Conservation (phyloP, 2,797 vertebrate species). For the Sebastes nivosus region DNA sequence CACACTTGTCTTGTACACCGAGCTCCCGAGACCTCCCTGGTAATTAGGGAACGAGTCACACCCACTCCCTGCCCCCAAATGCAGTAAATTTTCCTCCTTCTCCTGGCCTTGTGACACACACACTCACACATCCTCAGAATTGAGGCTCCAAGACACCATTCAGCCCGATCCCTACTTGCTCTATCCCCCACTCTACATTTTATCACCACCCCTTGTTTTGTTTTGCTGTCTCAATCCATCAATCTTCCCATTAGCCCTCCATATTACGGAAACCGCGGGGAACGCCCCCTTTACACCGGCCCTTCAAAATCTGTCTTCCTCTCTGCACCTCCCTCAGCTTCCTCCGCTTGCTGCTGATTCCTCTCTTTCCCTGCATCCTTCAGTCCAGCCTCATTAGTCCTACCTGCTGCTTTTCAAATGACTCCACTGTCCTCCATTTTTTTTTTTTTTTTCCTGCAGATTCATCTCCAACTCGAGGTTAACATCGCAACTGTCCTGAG, state of each 20-base stretch:
- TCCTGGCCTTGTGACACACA: slow-evolving; percentile 72
- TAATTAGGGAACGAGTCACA: slow-evolving; percentile 94
- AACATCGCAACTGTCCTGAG: neutral
- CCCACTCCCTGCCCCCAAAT: slow-evolving; percentile 83
- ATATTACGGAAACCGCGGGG: slow-evolving; percentile 87
- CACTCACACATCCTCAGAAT: slow-evolving; percentile 74
- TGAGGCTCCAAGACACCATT: slow-evolving; percentile 75
- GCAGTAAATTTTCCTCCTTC: slow-evolving; percentile 86
- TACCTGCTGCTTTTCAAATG: slow-evolving; percentile 39
- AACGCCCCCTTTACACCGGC: slow-evolving; percentile 84
- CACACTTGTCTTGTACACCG: slow-evolving; percentile 78
- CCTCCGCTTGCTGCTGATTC: slow-evolving; percentile 81
- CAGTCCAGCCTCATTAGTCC: slow-evolving; percentile 17
- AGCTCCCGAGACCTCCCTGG: slow-evolving; percentile 87
- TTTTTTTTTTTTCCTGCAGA: neutral
- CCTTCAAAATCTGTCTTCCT: slow-evolving; percentile 80
- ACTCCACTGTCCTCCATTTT: neutral
- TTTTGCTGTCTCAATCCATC: slow-evolving; percentile 90
- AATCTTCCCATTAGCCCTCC: slow-evolving; percentile 97
- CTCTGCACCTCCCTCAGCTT: slow-evolving; percentile 61
- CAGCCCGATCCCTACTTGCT: slow-evolving; percentile 70
- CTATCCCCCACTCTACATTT: slow-evolving; percentile 81
- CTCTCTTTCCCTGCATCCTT: slow-evolving; percentile 28
- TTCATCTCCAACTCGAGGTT: neutral
- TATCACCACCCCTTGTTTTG: slow-evolving; percentile 85